Percentiles rank a stretch among this genome's conserved stretches.
Conservation (phyloP, 1,140 invertebrate species). For the Philopotamus ludificatus region DNA sequence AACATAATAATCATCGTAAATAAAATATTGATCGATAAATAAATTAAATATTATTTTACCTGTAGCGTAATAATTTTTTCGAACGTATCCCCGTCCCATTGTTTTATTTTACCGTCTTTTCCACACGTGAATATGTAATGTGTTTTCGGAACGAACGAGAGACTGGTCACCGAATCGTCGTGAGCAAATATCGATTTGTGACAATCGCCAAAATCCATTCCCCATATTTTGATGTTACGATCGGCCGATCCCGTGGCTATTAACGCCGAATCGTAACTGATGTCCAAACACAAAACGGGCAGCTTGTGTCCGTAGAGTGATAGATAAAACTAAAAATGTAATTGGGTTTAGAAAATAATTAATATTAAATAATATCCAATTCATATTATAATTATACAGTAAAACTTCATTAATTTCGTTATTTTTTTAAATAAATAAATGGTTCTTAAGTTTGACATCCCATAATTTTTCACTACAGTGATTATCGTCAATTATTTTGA, state of each 20-base stretch:
- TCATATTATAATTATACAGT: neutral
- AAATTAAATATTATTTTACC: conserved; percentile 54
- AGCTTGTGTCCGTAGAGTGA: conserved; percentile 96
- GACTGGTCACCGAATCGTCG: conserved; percentile 87
- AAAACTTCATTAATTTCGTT: neutral
- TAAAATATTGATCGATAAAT: conserved; percentile 8
- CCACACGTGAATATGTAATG: conserved; percentile 92
- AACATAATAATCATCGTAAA: conserved; percentile 33
- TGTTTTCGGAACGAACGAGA: conserved; percentile 87
- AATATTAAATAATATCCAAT: neutral
- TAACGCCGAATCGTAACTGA: conserved; percentile 85
- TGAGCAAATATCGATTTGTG: conserved; percentile 87
- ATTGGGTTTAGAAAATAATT: no score
- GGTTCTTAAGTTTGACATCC: no score
- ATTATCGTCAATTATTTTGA: no score
- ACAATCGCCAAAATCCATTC: conserved; percentile 97
- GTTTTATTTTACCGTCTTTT: conserved; percentile 91
- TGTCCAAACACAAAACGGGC: conserved; percentile 91
- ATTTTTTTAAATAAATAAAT: neutral
- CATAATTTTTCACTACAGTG: no score
- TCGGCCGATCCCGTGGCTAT: conserved; percentile 94
- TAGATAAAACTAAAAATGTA: conserved; percentile 80
- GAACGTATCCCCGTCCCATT: conserved; percentile 96
- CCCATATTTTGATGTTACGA: conserved; percentile 97
- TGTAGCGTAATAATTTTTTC: conserved; percentile 88